Evolutionary conservation across 2,113 vertebrate species (phyloP).

Genomic region (Eurystomus gularis): DNA sequence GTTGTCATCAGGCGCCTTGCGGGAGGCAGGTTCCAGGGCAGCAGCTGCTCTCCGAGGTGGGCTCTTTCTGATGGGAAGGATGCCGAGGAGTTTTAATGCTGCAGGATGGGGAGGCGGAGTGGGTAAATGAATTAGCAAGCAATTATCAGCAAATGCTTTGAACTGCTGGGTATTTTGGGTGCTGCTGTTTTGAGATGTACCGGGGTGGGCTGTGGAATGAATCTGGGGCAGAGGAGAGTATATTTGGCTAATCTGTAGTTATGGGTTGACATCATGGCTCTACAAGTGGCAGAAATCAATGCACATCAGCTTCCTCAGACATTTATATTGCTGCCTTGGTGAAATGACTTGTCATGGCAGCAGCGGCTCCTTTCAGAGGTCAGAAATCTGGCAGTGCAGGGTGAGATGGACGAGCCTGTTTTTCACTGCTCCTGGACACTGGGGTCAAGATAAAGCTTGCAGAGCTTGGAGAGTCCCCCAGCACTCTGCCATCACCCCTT

Average conservation of each 20-base stretch:
- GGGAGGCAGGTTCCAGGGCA: background rate
- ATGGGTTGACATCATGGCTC: background rate
- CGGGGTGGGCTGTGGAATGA: background rate
- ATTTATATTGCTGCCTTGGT: background rate
- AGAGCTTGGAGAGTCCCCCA: background rate
- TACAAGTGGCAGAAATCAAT: slow-evolving; percentile 40
- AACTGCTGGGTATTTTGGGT: background rate
- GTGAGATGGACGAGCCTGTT: background rate
- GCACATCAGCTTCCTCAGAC: background rate
- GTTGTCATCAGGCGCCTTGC: slow-evolving; percentile 16
- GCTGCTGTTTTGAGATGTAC: background rate
- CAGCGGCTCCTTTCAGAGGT: background rate
- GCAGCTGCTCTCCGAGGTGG: slow-evolving; percentile 17
- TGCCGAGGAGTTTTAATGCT: background rate
- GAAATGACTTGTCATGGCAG: background rate
- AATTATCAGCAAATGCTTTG: background rate
- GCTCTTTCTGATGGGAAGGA: background rate
- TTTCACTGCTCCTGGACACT: background rate
- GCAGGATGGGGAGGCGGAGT: background rate
- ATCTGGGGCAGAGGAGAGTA: background rate
- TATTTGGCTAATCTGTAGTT: background rate
- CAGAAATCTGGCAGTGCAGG: background rate
- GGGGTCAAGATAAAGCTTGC: background rate
- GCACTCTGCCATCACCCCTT: background rate
- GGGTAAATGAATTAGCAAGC: background rate